Base-by-base conservation (phyloP, 2,888 invertebrate species). In the Phaedon cochleariae region DNA sequence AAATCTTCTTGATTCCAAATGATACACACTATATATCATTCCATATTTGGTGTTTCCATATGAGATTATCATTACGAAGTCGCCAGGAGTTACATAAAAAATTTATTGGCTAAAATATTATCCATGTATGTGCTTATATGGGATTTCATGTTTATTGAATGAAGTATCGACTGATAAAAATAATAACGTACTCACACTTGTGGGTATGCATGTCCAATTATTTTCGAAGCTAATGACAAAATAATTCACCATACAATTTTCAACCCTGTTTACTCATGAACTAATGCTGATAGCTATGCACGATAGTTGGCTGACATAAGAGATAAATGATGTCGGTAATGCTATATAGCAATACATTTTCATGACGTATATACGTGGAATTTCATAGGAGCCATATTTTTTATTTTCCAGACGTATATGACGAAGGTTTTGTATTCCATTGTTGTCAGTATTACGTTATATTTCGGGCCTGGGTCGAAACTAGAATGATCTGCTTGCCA, bases 351-450 rank as follows among this genome's bases (percentile, higher is more conserved):
- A 41, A 15, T 41, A 26, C 61, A 64, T 62, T 60, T 55, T 20
- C 48, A 48, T 22, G 48, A 20, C 20, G 7, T 34, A 12, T 68
- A 12, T n/a, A n/a, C 46, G 9, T 46, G 46, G 10, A 46, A 20
- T 51, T 57, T 57, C 49, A 62, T 57, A 41, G 48, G 48, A 48
- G 54, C 48, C 31, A 46, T 62, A 57, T 57, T 62, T 57, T 51
- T 34, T 62, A 57, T 62, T 55, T 62, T 62, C 37, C 48, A 62
- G 57, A 52, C 22, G 37, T 51, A 21, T 45, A 48, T 20, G 41
- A 62, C 62, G 57, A 62, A 62, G 62, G 62, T 46, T 49, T 62
- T 57, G 57, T 62, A 51, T 62, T 62, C 41, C 57, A 62, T 62
- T 57, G 62, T 62, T 62, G 51, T 62, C 62, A 37, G 55, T 57